phyloP scores from a whole-genome alignment of 2,888 invertebrate species.

The Lottia gigantea region DNA sequence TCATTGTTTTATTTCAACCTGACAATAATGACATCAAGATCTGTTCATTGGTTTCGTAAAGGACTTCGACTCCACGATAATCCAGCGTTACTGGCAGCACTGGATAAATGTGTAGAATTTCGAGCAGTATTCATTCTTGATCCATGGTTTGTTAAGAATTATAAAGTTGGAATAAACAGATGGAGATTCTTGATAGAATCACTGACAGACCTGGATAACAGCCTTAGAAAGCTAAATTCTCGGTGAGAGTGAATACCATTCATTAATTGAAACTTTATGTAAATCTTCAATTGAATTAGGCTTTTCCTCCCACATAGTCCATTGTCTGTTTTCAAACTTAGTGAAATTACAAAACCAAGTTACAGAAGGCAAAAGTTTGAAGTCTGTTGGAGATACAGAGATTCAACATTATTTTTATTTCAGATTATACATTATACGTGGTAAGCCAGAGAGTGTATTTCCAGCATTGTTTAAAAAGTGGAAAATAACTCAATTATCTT shows the following conservation, averaged over 20 bases:
- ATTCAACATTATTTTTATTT: constrained; percentile 11
- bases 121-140: constrained; percentile 88
- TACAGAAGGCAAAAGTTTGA: no score
- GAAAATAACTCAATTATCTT: constrained; percentile 84
- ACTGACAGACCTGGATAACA: constrained; percentile 83
- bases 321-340: no score
- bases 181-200: constrained; percentile 85
- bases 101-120: constrained; percentile 78
- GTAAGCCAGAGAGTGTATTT: constrained; percentile 66
- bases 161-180: constrained; percentile 86
- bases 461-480: constrained; percentile 74
- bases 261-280: no score
- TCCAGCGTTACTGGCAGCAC: constrained; percentile 83
- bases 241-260: constrained; percentile 69
- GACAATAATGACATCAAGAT: not conserved
- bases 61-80: constrained; percentile 89
- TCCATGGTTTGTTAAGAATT: constrained; percentile 89
- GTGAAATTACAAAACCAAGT: no score
- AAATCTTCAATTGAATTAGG: no score
- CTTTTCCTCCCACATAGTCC: no score
- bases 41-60: constrained; percentile 89
- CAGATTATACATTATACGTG: constrained; percentile 85
- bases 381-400: no score
- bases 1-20: no score
- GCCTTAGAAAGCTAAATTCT: constrained; percentile 82